Evolutionary conservation across 2,797 vertebrate genomes (phyloP), one percentile per base, ranked within the genome.

Genomic region (Lithobates sylvaticus): DNA sequence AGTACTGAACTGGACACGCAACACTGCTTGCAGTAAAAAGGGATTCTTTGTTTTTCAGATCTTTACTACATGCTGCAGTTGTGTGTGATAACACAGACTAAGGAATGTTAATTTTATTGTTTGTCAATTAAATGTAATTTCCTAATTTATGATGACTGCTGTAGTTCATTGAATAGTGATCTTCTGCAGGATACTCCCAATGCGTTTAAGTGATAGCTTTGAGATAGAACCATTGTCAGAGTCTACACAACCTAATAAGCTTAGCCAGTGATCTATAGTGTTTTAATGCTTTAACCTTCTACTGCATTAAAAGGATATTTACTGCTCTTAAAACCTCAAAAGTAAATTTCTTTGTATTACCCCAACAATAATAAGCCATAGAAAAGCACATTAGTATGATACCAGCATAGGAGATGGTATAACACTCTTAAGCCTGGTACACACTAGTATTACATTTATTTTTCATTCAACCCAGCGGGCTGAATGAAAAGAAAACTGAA

Each of bases 71-170:
- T 64, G 10, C 73, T 72, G 68, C 23, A 27, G 67, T 36, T 32
- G 64, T 32, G 75, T 83, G 67, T 72, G 75, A 83, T 73, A 86
- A 78, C 79, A 81, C 58, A 70, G 34, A 47, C 80, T 78, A 83
- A 58, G 23, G 27, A 75, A 83, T 83, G 81, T 78, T 87, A n/a
- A 58, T 83, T 83, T 83, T 74, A 83, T 58, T 72, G 69, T 81
- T 69, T 75, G 81, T 77, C 80, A 78, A 87, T 87, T 68, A 82
- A 44, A 68, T 27, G 39, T 83, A 83, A 83, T 83, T 83, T 44
- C 72, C 39, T 83, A 67, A 87, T 83, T 87, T 87, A 83, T 74
- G 50, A 44, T 78, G 44, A 65, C 29, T 32, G 34, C 15, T 29
- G 23, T 72, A 78, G 85, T 71, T 67, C 29, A 83, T 58, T 29